A percentile compares a stretch with the other conserved stretches of the same genome.
These are phyloP conservation scores for Prunella himalayana DNA, from an alignment of 2,113 vertebrate species.

Conservation along the genomic window DNA sequence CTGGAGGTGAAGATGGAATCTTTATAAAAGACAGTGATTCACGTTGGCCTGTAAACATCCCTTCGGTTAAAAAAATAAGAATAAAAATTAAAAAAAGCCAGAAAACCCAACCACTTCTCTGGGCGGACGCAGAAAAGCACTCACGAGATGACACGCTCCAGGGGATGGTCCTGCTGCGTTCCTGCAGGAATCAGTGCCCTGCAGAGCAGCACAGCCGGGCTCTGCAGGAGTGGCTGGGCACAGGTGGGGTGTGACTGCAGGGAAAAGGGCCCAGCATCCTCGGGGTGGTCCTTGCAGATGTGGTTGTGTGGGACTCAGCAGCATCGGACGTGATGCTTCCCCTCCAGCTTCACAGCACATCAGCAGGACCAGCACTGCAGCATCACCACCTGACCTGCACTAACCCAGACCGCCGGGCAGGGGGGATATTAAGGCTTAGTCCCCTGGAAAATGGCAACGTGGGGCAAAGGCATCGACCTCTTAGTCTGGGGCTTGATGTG, in stretches of 20 bases:
- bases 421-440: slow-evolving; percentile 69
- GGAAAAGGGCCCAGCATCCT: neutral
- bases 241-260: neutral
- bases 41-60: slow-evolving; percentile 85
- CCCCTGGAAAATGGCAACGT: slow-evolving; percentile 30
- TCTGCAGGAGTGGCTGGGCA: neutral
- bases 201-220: neutral
- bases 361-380: neutral
- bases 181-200: neutral
- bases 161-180: slow-evolving; percentile 13
- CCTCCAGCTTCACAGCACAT: neutral
- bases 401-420: slow-evolving; percentile 11
- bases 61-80: slow-evolving; percentile 55
- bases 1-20: slow-evolving; percentile 82
- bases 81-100: slow-evolving; percentile 25
- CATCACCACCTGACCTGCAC: neutral
- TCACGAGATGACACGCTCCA: neutral
- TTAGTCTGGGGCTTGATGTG: slow-evolving; percentile 9
- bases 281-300: neutral
- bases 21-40: slow-evolving; percentile 93
- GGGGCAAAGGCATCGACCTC: slow-evolving; percentile 48
- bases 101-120: slow-evolving; percentile 63
- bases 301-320: neutral
- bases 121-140: slow-evolving; percentile 37
- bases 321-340: neutral